A percentile compares a stretch with the other conserved stretches of the same genome.
Evolutionary conservation across 2,888 invertebrate genomes (phyloP).

Genomic region (Junonia oenone): DNA sequence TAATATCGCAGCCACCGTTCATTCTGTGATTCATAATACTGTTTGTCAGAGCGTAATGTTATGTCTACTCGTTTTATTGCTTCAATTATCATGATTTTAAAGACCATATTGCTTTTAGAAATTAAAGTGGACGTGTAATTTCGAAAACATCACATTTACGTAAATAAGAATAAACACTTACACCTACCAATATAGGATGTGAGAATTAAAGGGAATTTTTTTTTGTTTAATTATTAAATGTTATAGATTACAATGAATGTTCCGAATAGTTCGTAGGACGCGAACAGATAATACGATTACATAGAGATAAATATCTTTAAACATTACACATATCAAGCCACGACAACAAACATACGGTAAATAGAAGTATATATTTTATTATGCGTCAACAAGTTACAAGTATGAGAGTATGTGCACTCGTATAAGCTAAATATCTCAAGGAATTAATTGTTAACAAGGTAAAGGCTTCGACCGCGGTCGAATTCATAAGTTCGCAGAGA

Average conservation of each 20-base stretch:
- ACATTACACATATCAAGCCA: conserved; percentile 47
- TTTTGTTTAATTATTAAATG: no score
- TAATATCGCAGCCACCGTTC: conserved; percentile 36
- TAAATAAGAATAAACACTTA: conserved; percentile 53
- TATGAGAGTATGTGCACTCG: conserved; percentile 32
- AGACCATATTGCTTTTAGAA: conserved; percentile 52
- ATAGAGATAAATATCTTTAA: conserved; percentile 26
- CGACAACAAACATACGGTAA: conserved; percentile 51
- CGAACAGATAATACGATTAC: conserved; percentile 22
- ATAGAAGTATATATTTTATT: conserved; percentile 53
- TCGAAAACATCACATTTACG: conserved; percentile 54
- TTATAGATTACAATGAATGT: conserved; percentile 13
- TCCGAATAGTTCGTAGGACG: conserved; percentile 18
- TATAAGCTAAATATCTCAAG: conserved; percentile 51
- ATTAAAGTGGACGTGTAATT: conserved; percentile 54
- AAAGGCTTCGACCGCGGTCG: conserved; percentile 59
- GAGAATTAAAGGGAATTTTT: conserved; percentile 39
- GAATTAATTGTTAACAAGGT: conserved; percentile 46
- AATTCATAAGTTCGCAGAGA: conserved; percentile 49
- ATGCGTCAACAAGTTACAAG: conserved; percentile 69
- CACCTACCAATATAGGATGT: conserved; percentile 52
- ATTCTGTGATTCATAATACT: conserved; percentile 43
- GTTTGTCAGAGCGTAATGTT: conserved; percentile 40
- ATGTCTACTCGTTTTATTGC: conserved; percentile 53
- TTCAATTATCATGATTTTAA: conserved; percentile 48